phyloP scores from a whole-genome alignment of 2,888 invertebrate genomes.

The Drosophila peninsularis region DNA sequence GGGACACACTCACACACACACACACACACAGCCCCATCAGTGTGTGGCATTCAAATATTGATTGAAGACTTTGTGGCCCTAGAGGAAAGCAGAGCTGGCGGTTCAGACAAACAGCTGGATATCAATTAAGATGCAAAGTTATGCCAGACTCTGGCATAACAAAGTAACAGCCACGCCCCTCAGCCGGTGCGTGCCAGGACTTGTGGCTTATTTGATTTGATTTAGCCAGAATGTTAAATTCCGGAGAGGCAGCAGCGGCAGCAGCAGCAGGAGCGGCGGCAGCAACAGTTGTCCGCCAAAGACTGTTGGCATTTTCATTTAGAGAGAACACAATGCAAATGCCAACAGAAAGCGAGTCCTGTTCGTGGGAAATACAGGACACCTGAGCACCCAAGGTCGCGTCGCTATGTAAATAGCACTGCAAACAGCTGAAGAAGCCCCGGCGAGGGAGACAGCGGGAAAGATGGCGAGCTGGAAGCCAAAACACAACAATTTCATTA shows the following conservation, averaged over 20 bases:
- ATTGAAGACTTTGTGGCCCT: conserved; percentile 7
- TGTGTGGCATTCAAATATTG: conserved; percentile 17
- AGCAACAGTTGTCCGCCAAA: conserved; percentile 49
- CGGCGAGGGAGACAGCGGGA: background rate
- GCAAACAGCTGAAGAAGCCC: conserved; percentile 22
- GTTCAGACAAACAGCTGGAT: conserved; percentile 43
- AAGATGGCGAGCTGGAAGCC: conserved; percentile 24
- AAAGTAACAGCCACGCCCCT: conserved; percentile 4
- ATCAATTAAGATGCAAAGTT: conserved; percentile 58
- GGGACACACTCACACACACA: background rate
- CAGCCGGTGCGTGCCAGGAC: conserved; percentile 18
- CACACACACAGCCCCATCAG: background rate
- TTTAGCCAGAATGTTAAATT: conserved; percentile 15
- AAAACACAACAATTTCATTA: conserved; percentile 59
- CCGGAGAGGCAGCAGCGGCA: background rate
- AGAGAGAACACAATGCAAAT: conserved; percentile 30
- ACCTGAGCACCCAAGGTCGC: conserved; percentile 48
- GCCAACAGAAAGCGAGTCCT: conserved; percentile 14
- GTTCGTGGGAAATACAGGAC: conserved; percentile 9
- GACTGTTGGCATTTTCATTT: conserved; percentile 41
- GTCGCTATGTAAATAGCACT: conserved; percentile 31
- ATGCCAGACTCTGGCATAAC: conserved; percentile 31
- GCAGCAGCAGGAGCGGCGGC: too few species aligned
- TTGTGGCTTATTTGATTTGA: conserved; percentile 33
- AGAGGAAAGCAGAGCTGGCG: conserved; percentile 7